phyloP scores from a whole-genome alignment of 2,797 vertebrate genomes.

The Hoplostethus mediterraneus region DNA sequence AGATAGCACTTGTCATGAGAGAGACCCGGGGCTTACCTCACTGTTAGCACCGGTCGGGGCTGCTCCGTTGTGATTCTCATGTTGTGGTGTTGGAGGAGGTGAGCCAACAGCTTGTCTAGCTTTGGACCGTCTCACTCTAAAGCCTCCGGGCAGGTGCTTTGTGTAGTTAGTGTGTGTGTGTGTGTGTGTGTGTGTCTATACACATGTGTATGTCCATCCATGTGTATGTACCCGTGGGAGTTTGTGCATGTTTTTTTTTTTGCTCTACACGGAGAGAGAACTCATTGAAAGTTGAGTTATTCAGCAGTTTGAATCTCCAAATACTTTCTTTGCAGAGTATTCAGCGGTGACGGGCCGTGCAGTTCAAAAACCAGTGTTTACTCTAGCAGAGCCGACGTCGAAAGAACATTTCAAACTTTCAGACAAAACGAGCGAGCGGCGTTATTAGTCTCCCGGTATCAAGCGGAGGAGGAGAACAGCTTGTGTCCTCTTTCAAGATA shows the following conservation, averaged over 20 bases:
- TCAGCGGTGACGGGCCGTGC: conserved; percentile 32
- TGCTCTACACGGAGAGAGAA: conserved; percentile 13
- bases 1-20: conserved; percentile 64
- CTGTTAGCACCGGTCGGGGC: conserved; percentile 48
- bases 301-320: conserved; percentile 42
- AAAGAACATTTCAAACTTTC: conserved; percentile 39
- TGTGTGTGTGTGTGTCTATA: conserved; percentile 17
- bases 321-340: conserved; percentile 29
- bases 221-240: conserved; percentile 16
- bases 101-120: conserved; percentile 53
- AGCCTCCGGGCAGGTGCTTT: conserved; percentile 68
- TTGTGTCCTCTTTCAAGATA: conserved; percentile 39
- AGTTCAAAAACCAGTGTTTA: conserved; percentile 45
- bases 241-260: background rate
- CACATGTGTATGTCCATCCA: conserved; percentile 5
- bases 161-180: conserved; percentile 32
- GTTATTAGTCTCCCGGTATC: conserved; percentile 42
- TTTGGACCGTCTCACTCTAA: conserved; percentile 49
- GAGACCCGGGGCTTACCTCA: conserved; percentile 32
- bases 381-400: conserved; percentile 55
- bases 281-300: conserved; percentile 34
- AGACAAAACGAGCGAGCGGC: conserved; percentile 32
- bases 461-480: conserved; percentile 44
- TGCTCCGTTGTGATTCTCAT: conserved; percentile 44
- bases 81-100: conserved; percentile 50